These are phyloP conservation scores for Argynnis bischoffii DNA, from an alignment of 2,888 invertebrate genomes.

Conservation along the genomic window DNA sequence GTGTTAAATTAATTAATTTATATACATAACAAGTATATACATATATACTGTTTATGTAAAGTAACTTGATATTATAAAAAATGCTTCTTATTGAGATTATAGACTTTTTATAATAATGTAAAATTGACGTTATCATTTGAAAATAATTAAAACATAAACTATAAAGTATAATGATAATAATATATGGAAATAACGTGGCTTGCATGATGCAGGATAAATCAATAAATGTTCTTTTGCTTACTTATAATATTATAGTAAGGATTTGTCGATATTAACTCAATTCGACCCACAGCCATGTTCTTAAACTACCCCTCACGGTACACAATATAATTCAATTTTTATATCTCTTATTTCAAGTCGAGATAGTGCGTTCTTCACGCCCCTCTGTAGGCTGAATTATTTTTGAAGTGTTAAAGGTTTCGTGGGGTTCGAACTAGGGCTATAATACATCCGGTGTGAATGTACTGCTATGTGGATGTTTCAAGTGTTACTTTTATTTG, in stretches of 20 bases:
- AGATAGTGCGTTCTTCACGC: constrained; percentile 36
- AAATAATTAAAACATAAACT: no score
- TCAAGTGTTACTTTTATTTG: constrained; percentile 36
- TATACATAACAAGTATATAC: neutral
- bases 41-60: neutral
- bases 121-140: no score
- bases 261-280: neutral
- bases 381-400: constrained; percentile 51
- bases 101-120: no score
- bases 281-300: neutral
- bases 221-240: no score
- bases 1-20: neutral
- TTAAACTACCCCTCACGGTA: constrained; percentile 18
- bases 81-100: no score
- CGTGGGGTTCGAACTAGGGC: constrained; percentile 44
- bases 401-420: constrained; percentile 69
- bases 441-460: constrained; percentile 38
- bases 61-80: no score
- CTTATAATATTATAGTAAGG: no score
- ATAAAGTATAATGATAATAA: no score
- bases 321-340: constrained; percentile 37
- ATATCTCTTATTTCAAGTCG: constrained; percentile 36
- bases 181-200: no score
- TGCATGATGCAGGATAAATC: no score
- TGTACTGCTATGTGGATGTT: constrained; percentile 25